These are phyloP conservation scores for Magallana ariakensis DNA, from an alignment of 1,140 invertebrate genomes.

Conservation along the genomic window DNA sequence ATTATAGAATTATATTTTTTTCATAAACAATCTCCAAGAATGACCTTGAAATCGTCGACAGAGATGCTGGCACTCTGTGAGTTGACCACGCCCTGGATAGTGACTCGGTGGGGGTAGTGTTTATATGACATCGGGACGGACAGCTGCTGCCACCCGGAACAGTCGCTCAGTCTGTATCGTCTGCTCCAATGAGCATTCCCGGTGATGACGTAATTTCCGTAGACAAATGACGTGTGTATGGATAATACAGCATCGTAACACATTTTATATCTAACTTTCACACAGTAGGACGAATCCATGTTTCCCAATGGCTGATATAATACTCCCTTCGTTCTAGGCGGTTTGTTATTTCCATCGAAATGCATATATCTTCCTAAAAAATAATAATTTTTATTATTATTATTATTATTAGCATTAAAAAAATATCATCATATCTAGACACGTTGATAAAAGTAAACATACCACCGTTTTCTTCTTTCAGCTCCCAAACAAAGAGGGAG, in stretches of 20 bases:
- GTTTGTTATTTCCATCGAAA: background rate
- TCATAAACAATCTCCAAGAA: background rate
- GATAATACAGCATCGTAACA: background rate
- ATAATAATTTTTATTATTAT: background rate
- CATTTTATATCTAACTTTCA: slow-evolving; percentile 11
- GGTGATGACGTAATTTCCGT: slow-evolving; percentile 13
- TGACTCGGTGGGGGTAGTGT: background rate
- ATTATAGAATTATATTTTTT: too few relatives aligned
- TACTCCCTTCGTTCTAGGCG: background rate
- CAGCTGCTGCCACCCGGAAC: background rate
- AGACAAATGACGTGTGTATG: background rate
- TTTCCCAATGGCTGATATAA: background rate
- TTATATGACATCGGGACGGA: background rate
- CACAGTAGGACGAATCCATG: background rate
- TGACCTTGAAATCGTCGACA: background rate
- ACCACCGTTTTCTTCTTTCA: background rate
- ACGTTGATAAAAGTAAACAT: background rate
- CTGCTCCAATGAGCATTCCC: background rate
- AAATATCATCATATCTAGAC: too few relatives aligned
- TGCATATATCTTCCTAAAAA: background rate
- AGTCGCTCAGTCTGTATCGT: background rate
- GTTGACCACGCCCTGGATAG: background rate
- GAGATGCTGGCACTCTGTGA: background rate
- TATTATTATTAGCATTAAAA: too few relatives aligned
- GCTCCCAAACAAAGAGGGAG: background rate